phyloP scores from a whole-genome alignment of 2,888 invertebrate genomes.

The Biston betularia region DNA sequence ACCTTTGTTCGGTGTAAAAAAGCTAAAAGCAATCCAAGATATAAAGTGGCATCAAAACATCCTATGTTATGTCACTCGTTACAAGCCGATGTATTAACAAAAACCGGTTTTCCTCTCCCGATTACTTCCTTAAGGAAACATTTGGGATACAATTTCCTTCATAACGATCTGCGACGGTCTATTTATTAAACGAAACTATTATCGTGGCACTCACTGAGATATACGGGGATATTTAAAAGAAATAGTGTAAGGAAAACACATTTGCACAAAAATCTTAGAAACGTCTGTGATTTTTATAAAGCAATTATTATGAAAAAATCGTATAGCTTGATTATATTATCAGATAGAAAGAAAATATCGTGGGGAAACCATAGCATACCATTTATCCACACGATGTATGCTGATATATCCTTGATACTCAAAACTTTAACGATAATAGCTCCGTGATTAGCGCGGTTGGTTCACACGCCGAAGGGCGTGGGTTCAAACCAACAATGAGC shows the following conservation, averaged over 20 bases:
- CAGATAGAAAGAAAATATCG: no score
- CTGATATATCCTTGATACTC: no score
- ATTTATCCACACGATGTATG: no score
- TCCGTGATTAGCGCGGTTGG: no score
- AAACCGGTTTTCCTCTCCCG: constrained; percentile 42
- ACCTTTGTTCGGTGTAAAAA: constrained; percentile 8
- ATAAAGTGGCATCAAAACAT: constrained; percentile 25
- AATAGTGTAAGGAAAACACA: neutral
- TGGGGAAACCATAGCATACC: no score
- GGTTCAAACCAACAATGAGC: no score
- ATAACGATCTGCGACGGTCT: constrained; percentile 36
- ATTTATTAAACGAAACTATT: constrained; percentile 7
- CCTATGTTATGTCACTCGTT: constrained; percentile 18
- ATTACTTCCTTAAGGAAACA: constrained; percentile 51
- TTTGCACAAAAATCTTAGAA: neutral
- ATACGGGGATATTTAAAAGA: neutral
- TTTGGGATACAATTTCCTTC: constrained; percentile 42
- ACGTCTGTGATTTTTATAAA: neutral
- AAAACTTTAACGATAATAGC: no score
- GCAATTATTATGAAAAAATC: no score
- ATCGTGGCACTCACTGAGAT: neutral
- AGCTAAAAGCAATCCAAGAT: constrained; percentile 11
- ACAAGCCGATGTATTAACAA: constrained; percentile 40
- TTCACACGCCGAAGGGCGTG: no score
- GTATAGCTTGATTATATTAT: no score